Evolutionary conservation across 2,113 vertebrate genomes (phyloP), one percentile per base, ranked within the genome.

Genomic region (Leuciscus idus): DNA sequence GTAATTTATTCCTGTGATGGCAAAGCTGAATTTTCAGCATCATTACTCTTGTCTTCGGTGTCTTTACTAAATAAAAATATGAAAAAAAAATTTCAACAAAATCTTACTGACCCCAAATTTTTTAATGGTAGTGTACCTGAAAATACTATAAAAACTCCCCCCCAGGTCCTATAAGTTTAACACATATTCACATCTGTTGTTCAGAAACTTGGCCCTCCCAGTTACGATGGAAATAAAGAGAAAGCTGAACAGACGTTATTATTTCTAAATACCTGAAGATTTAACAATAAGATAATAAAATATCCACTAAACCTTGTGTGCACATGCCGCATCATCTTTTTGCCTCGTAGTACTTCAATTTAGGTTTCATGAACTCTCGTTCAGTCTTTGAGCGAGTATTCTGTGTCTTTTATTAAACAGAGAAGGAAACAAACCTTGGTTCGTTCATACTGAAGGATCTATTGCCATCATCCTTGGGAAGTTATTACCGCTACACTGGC

Each of bases 351-450:
- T 73, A 30, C 30, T 33, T n/a, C 73, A 66, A 1, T 21, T 57
- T 21, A 57, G 50, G 19, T 5, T 11, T 57, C 30, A 13, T 59
- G 17, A 11, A 4, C 19, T 46, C 4, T 81, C 21, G 15, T 62
- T 46, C 6, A 36, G 19, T 23, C 19, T 36, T 59, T 10, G 75
- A 77, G 70, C 13, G 81, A 23, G 84, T 79, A 70, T 82, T 72
- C 50, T 85, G 50, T 86, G 64, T 90, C 80, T 74, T 76, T 86
- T 78, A 64, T 90, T 87, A 72, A 0, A 4, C 96, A 99, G 98
- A 99, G 93, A 99, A 99, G 90, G 98, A 99, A 94, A 99, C 98
- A 75, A 96, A 96, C 91, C 96, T 99, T 91, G 96, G 96, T 91
- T 96, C 98, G 4, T 99, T 99, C 88, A 89, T 98, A 88, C 95